A percentile compares a stretch with the other conserved stretches of the same genome.
These are phyloP conservation scores for Tipula unca DNA, from an alignment of 2,888 invertebrate genomes.

Conservation along the genomic window DNA sequence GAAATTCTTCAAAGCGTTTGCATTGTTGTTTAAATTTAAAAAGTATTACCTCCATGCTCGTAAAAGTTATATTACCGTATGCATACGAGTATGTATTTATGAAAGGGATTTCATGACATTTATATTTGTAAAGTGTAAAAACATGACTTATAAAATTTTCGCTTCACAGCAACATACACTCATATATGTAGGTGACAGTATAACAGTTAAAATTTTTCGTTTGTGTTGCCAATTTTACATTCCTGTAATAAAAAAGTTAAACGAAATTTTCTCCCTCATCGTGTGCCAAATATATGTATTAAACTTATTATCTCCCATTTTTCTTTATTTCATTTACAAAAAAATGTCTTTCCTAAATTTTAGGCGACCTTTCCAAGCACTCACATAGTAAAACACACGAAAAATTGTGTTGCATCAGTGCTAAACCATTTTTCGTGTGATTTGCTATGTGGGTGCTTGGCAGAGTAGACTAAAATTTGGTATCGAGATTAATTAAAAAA, in stretches of 20 bases:
- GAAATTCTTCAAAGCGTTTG: background rate
- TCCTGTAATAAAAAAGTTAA: background rate
- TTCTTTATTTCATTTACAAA: too few species aligned
- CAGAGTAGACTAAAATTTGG: too few species aligned
- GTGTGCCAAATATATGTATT: too few species aligned
- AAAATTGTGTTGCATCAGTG: too few species aligned
- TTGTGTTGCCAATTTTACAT: background rate
- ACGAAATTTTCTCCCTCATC: background rate
- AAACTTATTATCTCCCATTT: too few species aligned
- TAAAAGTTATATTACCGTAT: background rate
- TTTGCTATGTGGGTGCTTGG: too few species aligned
- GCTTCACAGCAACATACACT: background rate
- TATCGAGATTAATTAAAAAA: too few species aligned
- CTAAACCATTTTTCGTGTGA: too few species aligned
- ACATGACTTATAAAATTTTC: background rate
- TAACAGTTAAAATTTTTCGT: background rate
- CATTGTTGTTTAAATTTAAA: background rate
- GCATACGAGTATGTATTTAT: background rate
- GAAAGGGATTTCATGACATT: background rate
- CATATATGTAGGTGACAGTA: background rate
- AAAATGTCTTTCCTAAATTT: too few species aligned
- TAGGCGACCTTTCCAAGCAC: too few species aligned
- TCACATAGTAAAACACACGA: too few species aligned
- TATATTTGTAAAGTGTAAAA: background rate
- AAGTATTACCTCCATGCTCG: background rate